These are phyloP conservation scores for Meloe dianella DNA, from an alignment of 2,888 invertebrate species.

Conservation along the genomic window DNA sequence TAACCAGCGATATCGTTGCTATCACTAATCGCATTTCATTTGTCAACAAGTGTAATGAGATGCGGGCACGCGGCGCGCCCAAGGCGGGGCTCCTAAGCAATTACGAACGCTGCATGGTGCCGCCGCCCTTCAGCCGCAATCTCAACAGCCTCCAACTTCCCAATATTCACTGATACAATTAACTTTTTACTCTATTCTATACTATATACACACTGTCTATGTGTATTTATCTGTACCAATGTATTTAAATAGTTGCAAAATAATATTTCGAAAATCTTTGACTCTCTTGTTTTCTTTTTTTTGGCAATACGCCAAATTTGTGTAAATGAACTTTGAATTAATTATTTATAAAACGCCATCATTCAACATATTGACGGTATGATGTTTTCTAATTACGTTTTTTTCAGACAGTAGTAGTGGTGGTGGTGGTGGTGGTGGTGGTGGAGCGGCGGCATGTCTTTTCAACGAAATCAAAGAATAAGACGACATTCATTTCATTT, in stretches of 20 bases:
- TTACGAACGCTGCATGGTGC: conserved; percentile 55
- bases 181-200: conserved; percentile 2
- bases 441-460: conserved; percentile 32
- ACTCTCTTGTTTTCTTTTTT: not conserved
- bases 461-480: conserved; percentile 41
- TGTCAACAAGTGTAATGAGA: conserved; percentile 61
- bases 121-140: conserved; percentile 49
- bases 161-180: conserved; percentile 9
- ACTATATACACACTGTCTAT: too few species aligned
- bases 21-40: conserved; percentile 54
- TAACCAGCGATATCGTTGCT: conserved; percentile 28
- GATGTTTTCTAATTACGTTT: conserved; percentile 46
- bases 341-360: too few species aligned
- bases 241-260: not conserved
- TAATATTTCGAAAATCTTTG: too few species aligned
- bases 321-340: not conserved
- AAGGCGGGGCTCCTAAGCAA: conserved; percentile 57
- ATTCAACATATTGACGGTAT: too few species aligned
- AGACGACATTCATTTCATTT: conserved; percentile 50
- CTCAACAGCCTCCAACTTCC: conserved; percentile 30
- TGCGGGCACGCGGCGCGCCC: conserved; percentile 59
- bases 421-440: too few species aligned
- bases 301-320: not conserved
- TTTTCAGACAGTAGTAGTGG: too few species aligned
- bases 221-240: too few species aligned